phyloP scores from a whole-genome alignment of 2,888 invertebrate genomes.

The Aphodius granarius region DNA sequence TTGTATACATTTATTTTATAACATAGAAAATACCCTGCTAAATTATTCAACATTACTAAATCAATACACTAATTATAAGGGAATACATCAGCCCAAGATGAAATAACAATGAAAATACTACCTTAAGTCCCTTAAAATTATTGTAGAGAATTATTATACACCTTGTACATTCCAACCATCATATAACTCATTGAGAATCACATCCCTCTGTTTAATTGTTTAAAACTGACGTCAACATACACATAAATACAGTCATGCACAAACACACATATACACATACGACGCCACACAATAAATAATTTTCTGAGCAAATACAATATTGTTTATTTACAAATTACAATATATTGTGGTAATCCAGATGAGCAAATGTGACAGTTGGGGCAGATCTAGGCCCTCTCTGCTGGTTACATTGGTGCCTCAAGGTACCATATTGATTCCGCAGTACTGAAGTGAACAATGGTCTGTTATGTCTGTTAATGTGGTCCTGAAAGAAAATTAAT shows the following conservation, averaged over 20 bases:
- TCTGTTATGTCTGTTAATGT: conserved; percentile 21
- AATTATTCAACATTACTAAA: too few species aligned
- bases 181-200: too few species aligned
- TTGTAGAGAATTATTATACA: too few species aligned
- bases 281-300: too few species aligned
- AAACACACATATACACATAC: neutral
- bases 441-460: conserved; percentile 29
- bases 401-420: conserved; percentile 6
- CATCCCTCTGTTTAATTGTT: too few species aligned
- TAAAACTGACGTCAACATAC: too few species aligned
- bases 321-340: conserved; percentile 10
- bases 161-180: too few species aligned
- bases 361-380: conserved; percentile 33
- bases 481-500: conserved; percentile 27
- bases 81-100: too few species aligned
- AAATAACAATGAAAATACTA: too few species aligned
- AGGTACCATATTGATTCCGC: conserved; percentile 24
- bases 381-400: conserved; percentile 33
- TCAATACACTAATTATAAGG: too few species aligned
- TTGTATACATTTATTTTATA: neutral
- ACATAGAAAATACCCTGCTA: neutral
- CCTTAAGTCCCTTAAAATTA: too few species aligned
- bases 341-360: conserved; percentile 27
- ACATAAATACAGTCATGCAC: neutral
- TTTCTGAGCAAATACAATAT: neutral